Base-by-base conservation (phyloP, 2,888 invertebrate genomes). In the Tipula lateralis region DNA sequence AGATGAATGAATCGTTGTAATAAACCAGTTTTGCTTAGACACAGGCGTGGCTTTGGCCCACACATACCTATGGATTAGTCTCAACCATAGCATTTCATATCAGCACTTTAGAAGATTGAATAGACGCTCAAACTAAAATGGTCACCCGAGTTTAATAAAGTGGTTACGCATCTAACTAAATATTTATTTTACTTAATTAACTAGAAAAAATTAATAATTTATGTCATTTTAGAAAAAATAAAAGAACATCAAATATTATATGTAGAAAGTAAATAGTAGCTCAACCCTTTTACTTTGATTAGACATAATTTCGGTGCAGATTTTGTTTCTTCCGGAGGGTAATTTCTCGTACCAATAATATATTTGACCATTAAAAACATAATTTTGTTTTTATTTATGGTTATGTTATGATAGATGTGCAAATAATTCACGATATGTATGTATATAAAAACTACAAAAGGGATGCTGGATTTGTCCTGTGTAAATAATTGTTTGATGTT, bases 291-390 rank as follows among this genome's bases (percentile, higher is more conserved):
- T 24, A 66, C 16, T 19, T 19, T 5, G 16, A 19, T 50, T 50
- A 6, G 1, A 50, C 19, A 19, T 50, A 19, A 13, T 50, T 50
- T 19, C 19, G 19, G 50, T 19, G 19, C 50, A 6, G 66, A 66
- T 24, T 19, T 24, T 24, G 1, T 2, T 66, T 24, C 66, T 66
- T 66, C 24, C 9, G 24, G 9, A 66, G 66, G 66, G 66, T 66
- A 24, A 66, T 24, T 66, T 24, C n/a, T 66, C 12, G 24, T 66
- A 24, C 24, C 24, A 9, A 24, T 66, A 66, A 66, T 66, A 66
- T 66, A 66, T 24, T 66, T 66, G 66, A 66, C 66, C 66, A 66
- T 66, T 66, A 66, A 66, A 24, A 66, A 66, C 66, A 66, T 66
- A 24, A 66, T 9, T 9, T 66, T 66, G 1, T 44, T 66, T 24